Conservation (phyloP, 2,888 invertebrate species). For the Sphecodes monilicornis region DNA sequence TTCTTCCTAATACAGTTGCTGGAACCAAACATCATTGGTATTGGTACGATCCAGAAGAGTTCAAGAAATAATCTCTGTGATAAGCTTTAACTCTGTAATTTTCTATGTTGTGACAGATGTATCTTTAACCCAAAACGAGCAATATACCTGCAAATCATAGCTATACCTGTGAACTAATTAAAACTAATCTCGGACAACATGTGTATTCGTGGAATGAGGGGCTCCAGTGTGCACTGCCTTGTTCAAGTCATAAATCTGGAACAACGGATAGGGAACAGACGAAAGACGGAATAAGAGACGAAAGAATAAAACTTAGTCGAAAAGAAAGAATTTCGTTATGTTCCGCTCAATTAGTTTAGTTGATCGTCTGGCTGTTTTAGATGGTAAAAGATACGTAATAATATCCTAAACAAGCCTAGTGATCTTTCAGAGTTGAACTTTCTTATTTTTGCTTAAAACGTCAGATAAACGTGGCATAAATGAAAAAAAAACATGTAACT, state of each 20-base stretch:
- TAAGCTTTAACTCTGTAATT: too few species aligned
- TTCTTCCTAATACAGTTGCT: too few species aligned
- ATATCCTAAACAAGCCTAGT: slow-evolving; percentile 29
- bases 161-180: not conserved
- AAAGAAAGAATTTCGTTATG: slow-evolving; percentile 45
- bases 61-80: too few species aligned
- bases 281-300: not conserved
- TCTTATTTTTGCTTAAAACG: slow-evolving; percentile 40
- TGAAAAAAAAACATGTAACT: slow-evolving; percentile 2
- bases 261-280: not conserved
- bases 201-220: not conserved
- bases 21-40: too few species aligned
- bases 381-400: slow-evolving; percentile 32
- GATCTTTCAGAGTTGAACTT: slow-evolving; percentile 18
- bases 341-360: slow-evolving; percentile 46
- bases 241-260: slow-evolving; percentile 5
- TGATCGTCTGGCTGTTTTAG: slow-evolving; percentile 30
- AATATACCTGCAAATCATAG: not conserved
- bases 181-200: not conserved
- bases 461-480: slow-evolving; percentile 22
- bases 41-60: too few species aligned
- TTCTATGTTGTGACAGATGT: not conserved
- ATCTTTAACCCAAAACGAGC: not conserved
- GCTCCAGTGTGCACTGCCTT: not conserved
- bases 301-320: not conserved